Base-by-base conservation (phyloP, 2,113 vertebrate species). In the Hyla sarda region DNA sequence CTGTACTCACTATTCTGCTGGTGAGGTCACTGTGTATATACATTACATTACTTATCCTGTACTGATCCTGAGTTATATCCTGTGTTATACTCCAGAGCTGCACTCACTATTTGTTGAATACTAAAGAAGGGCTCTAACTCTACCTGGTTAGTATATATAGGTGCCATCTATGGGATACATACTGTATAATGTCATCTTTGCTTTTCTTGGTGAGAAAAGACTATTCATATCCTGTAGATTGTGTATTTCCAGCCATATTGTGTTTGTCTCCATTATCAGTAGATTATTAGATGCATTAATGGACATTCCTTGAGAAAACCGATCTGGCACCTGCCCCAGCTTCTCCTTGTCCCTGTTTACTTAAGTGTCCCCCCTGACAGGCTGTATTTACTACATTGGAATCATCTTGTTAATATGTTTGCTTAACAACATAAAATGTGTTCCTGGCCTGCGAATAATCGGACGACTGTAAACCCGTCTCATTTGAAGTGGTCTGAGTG, bases 361-460 rank as follows among this genome's bases (percentile, higher is more conserved):
- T 14, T 54, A 83, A 54, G 52, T 11, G 9, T 32, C 62, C 62
- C 28, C 67, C 19, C 19, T 41, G 75, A 71, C 76, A 58, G 48
- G 12, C 23, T 28, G 1, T 80, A 56, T 86, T 86, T 79, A 85
- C 50, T 41, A 10, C n/a, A 52, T 11, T 73, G 58, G 77, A 72
- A 23, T 58, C 84, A 60, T 71, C 62, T 60, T 77, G 83, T 78
- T 72, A 86, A 81, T 72, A 56, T 85, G 77, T 81, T 86, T 86
- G 56, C 37, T 81, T 80, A 86, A 73, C n/a, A 3, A 76, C 25
- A 47, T 56, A 58, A 78, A 47, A 58, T 58, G 48, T 47, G 52
- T 45, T 72, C 62, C 73, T 86, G 50, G 76, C 52, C 76, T 12
- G 65, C 5, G 47, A 72, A 86, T 86, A 73, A 60, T 73, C 52